These are phyloP conservation scores for Reinhardtius hippoglossoides DNA, from an alignment of 2,113 vertebrate species.

Conservation along the genomic window DNA sequence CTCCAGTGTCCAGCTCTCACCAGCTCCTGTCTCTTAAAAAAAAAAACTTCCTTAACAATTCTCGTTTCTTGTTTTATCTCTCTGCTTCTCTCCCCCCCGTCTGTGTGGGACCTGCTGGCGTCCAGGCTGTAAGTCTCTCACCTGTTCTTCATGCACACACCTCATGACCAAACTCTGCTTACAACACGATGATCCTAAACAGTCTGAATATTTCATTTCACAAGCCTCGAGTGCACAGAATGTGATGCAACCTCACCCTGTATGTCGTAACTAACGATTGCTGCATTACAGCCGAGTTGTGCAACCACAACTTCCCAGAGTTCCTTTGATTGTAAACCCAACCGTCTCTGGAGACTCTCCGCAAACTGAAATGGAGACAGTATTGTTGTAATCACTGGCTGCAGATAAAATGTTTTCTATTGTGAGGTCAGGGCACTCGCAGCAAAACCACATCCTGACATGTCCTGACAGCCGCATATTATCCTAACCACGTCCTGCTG, in stretches of 20 bases:
- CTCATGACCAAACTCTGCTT: not conserved
- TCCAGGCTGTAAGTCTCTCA: conserved; percentile 61
- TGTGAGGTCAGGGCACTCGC: not conserved
- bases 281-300: conserved; percentile 34
- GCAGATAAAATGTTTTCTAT: conserved; percentile 22
- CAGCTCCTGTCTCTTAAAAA: not conserved
- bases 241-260: conserved; percentile 20
- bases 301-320: conserved; percentile 26
- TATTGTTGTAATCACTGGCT: conserved; percentile 26
- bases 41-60: conserved; percentile 22
- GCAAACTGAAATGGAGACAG: conserved; percentile 4
- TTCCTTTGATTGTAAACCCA: conserved; percentile 23
- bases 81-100: conserved; percentile 13
- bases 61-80: conserved; percentile 35
- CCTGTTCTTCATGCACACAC: not conserved
- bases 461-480: conserved; percentile 12
- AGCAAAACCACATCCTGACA: conserved; percentile 36
- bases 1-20: conserved; percentile 1
- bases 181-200: not conserved
- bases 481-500: conserved; percentile 12
- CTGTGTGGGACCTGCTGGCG: conserved; percentile 48
- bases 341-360: conserved; percentile 30
- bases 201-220: not conserved
- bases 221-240: not conserved
- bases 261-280: not conserved